These are phyloP conservation scores for Paramisgurnus dabryanus DNA, from an alignment of 2,113 vertebrate genomes.

Conservation along the genomic window DNA sequence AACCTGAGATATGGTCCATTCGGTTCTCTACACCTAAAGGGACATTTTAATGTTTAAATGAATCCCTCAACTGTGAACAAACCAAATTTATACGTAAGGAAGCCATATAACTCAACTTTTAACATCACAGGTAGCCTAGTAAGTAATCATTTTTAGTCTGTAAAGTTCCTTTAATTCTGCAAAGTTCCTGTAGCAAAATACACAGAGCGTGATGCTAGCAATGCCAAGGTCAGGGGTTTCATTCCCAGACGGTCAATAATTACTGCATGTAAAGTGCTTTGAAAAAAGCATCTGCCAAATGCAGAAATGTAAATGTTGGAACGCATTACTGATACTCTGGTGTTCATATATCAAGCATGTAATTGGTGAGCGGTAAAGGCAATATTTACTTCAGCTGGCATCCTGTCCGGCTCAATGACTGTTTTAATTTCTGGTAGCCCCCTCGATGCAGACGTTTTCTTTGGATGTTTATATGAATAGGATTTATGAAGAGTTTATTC, in stretches of 20 bases:
- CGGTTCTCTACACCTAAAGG: background rate
- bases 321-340: slow-evolving; percentile 42
- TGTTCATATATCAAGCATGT: slow-evolving; percentile 47
- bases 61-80: background rate
- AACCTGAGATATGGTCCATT: background rate
- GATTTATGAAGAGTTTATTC: slow-evolving; percentile 44
- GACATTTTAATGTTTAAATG: background rate
- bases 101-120: slow-evolving; percentile 32
- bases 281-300: no score
- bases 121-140: background rate
- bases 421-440: slow-evolving; percentile 49
- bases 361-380: slow-evolving; percentile 56
- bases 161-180: no score
- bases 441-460: slow-evolving; percentile 30
- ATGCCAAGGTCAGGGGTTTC: no score
- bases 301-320: background rate
- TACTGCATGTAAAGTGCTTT: no score
- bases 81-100: slow-evolving; percentile 31
- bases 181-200: no score
- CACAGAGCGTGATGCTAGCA: no score
- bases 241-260: no score
- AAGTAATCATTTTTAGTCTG: no score
- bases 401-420: slow-evolving; percentile 46
- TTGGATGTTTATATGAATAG: slow-evolving; percentile 28
- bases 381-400: slow-evolving; percentile 47